phyloP scores from a whole-genome alignment of 92 coral and sea anemone species.

The Desmophyllum pertusum region DNA sequence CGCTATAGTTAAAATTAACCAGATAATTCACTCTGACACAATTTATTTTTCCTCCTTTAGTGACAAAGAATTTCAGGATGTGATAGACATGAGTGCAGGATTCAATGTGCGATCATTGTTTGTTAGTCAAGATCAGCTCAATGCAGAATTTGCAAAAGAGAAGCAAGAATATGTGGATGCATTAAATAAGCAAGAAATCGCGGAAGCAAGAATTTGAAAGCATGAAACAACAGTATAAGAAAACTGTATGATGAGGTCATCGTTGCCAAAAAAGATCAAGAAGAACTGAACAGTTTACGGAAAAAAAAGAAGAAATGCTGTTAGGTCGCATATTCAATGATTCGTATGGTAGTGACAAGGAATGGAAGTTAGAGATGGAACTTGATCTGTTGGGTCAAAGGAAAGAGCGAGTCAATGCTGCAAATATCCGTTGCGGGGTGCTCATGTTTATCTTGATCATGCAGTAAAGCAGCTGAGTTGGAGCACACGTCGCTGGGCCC shows the following conservation, averaged over 20 bases:
- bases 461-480: conserved; percentile 80
- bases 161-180: conserved; percentile 93
- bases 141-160: conserved; percentile 80
- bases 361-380: conserved; percentile 89
- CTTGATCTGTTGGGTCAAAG: conserved; percentile 76
- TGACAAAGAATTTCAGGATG: conserved; percentile 87
- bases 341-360: conserved; percentile 90
- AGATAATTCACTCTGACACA: background rate
- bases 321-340: conserved; percentile 89
- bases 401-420: conserved; percentile 74
- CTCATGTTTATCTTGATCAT: conserved; percentile 63
- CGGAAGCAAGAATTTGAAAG: conserved; percentile 76
- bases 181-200: conserved; percentile 88
- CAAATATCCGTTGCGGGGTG: conserved; percentile 76
- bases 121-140: conserved; percentile 67
- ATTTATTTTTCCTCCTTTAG: conserved; percentile 36
- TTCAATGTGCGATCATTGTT: conserved; percentile 88
- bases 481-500: conserved; percentile 96
- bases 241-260: conserved; percentile 59
- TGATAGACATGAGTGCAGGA: conserved; percentile 60
- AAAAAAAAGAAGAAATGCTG: conserved; percentile 63
- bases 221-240: conserved; percentile 73
- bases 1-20: background rate
- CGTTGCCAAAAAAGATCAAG: conserved; percentile 54
- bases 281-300: conserved; percentile 51